Evolutionary conservation across 2,888 invertebrate genomes (phyloP).

Genomic region (Dendrolimus pini): DNA sequence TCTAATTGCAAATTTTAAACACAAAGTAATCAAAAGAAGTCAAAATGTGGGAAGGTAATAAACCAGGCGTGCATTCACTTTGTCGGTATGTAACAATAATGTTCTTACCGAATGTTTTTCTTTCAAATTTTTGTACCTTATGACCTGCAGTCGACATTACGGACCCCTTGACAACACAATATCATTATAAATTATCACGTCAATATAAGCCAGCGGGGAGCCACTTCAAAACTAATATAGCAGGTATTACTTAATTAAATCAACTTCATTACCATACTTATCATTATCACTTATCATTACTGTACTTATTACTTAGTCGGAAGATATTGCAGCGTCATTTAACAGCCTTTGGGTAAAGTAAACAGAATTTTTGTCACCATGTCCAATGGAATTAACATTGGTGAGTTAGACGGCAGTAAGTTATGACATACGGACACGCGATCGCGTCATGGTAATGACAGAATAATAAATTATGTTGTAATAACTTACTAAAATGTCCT

Average conservation of each 20-base stretch:
- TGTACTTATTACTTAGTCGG: constrained; percentile 24
- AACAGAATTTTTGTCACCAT: constrained; percentile 75
- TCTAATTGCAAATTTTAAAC: too few relatives aligned
- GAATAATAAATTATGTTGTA: constrained; percentile 74
- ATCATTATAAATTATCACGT: neutral
- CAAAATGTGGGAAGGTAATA: too few relatives aligned
- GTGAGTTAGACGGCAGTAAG: constrained; percentile 44
- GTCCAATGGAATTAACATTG: constrained; percentile 68
- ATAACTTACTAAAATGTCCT: constrained; percentile 72
- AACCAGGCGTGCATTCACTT: too few relatives aligned
- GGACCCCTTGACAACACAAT: too few relatives aligned
- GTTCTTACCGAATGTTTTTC: too few relatives aligned
- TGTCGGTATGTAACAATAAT: too few relatives aligned
- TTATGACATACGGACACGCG: constrained; percentile 67
- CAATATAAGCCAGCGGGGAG: constrained; percentile 38
- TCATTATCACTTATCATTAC: constrained; percentile 22
- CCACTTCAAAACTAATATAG: constrained; percentile 50
- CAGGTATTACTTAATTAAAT: constrained; percentile 49
- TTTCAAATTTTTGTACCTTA: too few relatives aligned
- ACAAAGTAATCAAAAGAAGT: too few relatives aligned
- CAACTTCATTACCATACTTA: constrained; percentile 52
- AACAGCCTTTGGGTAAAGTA: constrained; percentile 45
- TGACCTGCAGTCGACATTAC: too few relatives aligned
- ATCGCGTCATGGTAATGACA: constrained; percentile 69
- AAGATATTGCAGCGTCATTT: constrained; percentile 49